phyloP scores from a whole-genome alignment of 2,113 vertebrate genomes.

The Galemys pyrenaicus region DNA sequence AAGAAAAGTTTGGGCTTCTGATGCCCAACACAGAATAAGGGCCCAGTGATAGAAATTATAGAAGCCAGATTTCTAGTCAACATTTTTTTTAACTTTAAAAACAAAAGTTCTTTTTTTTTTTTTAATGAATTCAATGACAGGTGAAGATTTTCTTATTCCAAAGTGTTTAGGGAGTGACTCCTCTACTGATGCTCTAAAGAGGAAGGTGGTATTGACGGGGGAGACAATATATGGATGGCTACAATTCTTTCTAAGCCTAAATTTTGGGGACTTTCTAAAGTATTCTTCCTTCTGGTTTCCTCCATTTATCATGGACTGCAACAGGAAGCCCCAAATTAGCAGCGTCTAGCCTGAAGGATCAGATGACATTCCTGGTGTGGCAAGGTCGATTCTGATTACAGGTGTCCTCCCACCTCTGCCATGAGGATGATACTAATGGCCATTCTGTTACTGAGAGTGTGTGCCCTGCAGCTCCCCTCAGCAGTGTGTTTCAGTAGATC shows the following conservation, averaged over 20 bases:
- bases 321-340: background rate
- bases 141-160: background rate
- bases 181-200: background rate
- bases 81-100: background rate
- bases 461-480: too few species aligned
- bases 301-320: background rate
- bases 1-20: background rate
- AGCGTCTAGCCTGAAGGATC: background rate
- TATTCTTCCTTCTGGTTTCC: background rate
- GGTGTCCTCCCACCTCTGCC: background rate
- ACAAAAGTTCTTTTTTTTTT: background rate
- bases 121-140: background rate
- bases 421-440: background rate
- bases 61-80: background rate
- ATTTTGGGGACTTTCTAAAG: background rate
- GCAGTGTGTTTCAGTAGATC: too few species aligned
- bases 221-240: background rate
- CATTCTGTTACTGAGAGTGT: background rate
- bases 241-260: background rate
- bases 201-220: background rate
- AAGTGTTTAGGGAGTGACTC: background rate
- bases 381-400: background rate
- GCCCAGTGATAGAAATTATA: background rate
- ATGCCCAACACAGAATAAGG: background rate
- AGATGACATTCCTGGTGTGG: background rate